Evolutionary conservation across 2,113 vertebrate genomes (phyloP).

Genomic region (Indri indri): DNA sequence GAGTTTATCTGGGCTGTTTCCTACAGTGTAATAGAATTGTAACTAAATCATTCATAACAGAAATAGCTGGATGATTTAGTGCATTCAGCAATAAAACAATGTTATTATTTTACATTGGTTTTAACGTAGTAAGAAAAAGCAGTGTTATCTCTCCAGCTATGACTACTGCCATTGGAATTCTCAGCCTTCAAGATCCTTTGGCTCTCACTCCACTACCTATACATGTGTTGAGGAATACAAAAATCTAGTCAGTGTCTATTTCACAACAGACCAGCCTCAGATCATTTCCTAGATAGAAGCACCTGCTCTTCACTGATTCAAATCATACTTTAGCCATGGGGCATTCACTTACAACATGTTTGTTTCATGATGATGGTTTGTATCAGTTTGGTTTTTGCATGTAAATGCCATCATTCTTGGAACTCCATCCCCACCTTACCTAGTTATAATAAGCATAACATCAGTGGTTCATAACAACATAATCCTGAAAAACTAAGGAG

Average conservation of each 20-base stretch:
- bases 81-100: not conserved
- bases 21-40: not conserved
- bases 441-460: not conserved
- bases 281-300: not conserved
- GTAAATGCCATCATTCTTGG: not conserved
- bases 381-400: not conserved
- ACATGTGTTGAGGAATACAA: not conserved
- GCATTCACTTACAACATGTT: not conserved
- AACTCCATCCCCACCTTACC: not conserved
- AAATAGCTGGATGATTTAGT: slow-evolving; percentile 12
- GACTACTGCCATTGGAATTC: not conserved
- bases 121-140: not conserved
- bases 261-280: not conserved
- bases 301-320: not conserved
- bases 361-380: not conserved
- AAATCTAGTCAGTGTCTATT: not conserved
- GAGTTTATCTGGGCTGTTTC: not conserved
- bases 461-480: not conserved
- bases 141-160: not conserved
- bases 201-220: not conserved
- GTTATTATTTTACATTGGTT: not conserved
- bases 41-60: slow-evolving; percentile 4
- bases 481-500: not conserved
- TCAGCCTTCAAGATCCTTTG: not conserved
- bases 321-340: not conserved